phyloP scores from a whole-genome alignment of 2,113 vertebrate species.

The Melanotaenia duboulayi region DNA sequence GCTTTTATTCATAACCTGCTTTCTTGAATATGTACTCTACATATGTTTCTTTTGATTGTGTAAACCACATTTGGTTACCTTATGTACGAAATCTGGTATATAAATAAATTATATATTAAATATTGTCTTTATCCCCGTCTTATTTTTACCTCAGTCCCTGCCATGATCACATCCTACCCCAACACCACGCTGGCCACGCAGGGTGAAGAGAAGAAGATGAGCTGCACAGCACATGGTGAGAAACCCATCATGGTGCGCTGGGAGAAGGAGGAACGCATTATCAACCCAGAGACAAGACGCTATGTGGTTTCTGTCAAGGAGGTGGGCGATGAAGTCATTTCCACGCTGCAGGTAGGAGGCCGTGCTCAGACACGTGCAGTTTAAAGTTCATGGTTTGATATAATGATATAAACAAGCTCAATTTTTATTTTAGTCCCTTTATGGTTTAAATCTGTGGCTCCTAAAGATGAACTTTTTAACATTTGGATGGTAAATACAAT shows the following conservation, averaged over 20 bases:
- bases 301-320: constrained; percentile 96
- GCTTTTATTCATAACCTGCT: too few relatives aligned
- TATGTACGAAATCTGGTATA: too few relatives aligned
- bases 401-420: too few relatives aligned
- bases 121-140: constrained; percentile 1
- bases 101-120: neutral
- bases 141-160: constrained; percentile 85
- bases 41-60: too few relatives aligned
- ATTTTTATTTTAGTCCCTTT: too few relatives aligned
- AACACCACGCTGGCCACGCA: constrained; percentile 97
- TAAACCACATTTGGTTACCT: too few relatives aligned
- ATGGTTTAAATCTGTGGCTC: too few relatives aligned
- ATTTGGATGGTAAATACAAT: too few relatives aligned
- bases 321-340: constrained; percentile 94
- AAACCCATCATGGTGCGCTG: constrained; percentile 99
- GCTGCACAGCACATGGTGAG: constrained; percentile 95
- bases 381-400: neutral
- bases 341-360: constrained; percentile 90
- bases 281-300: constrained; percentile 96
- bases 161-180: constrained; percentile 98
- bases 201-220: constrained; percentile 98
- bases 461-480: too few relatives aligned
- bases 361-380: neutral
- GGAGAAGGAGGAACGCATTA: constrained; percentile 98
- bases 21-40: too few relatives aligned